Percentiles rank a stretch among this genome's conserved stretches.
Conservation (phyloP, 1,140 invertebrate genomes). For the Pantala flavescens region DNA sequence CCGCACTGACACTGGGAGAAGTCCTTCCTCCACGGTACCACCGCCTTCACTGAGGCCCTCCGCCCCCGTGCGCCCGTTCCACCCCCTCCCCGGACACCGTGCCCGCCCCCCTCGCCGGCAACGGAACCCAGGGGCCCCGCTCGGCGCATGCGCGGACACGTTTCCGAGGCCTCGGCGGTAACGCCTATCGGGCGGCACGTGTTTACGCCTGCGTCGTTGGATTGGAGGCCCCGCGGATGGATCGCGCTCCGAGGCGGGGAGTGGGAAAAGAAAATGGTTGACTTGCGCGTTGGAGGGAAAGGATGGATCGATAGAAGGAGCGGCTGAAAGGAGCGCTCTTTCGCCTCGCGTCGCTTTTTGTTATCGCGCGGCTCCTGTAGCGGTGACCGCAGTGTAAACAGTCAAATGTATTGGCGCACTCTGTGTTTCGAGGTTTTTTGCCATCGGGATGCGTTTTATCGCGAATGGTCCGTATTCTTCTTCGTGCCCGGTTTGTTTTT, state of each 20-base stretch:
- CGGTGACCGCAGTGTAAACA: no score
- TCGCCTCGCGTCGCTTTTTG: no score
- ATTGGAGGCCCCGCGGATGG: background rate
- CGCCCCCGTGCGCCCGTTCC: background rate
- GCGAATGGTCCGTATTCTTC: no score
- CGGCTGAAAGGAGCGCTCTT: background rate
- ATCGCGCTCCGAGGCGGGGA: background rate
- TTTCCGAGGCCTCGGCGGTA: background rate
- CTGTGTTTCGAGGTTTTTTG: no score
- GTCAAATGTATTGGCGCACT: no score
- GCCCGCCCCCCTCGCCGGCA: background rate
- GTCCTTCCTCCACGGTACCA: background rate
- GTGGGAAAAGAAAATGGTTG: slow-evolving; percentile 4
- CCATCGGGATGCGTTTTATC: no score
- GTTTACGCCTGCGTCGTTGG: background rate
- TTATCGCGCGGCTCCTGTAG: no score
- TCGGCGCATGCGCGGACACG: background rate
- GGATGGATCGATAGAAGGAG: background rate
- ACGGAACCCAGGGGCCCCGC: background rate
- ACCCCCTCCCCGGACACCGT: background rate
- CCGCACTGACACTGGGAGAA: background rate
- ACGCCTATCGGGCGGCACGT: background rate
- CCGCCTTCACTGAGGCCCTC: background rate
- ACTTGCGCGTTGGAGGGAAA: background rate
- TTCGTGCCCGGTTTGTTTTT: no score